phyloP scores from a whole-genome alignment of 2,797 vertebrate species.

The Cynopterus sphinx region DNA sequence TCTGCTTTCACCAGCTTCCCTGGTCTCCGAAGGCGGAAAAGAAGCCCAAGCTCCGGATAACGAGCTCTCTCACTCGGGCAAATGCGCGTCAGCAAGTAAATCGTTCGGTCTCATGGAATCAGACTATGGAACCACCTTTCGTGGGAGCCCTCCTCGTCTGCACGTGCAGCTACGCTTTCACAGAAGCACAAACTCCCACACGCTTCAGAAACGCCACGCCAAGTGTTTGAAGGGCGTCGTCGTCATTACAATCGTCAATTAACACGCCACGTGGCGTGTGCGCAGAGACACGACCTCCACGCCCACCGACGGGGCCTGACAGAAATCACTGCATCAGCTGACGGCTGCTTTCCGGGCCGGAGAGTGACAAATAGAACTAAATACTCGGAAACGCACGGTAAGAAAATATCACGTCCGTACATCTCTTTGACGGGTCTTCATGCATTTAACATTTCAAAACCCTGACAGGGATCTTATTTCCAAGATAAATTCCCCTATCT shows the following conservation, averaged over 20 bases:
- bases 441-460: constrained; percentile 90
- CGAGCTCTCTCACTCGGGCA: not conserved
- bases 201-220: not conserved
- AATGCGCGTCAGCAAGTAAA: constrained; percentile 28
- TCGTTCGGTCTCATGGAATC: not conserved
- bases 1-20: not conserved
- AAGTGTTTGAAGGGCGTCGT: not conserved
- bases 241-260: constrained; percentile 43
- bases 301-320: constrained; percentile 60
- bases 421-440: constrained; percentile 89
- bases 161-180: too few species aligned
- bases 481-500: constrained; percentile 90
- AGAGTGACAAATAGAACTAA: constrained; percentile 90
- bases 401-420: constrained; percentile 92
- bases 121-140: not conserved
- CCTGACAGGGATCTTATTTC: constrained; percentile 93
- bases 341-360: constrained; percentile 83
- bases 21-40: not conserved
- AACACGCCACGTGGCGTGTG: too few species aligned
- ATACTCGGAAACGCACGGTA: constrained; percentile 91
- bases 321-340: constrained; percentile 84
- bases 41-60: not conserved
- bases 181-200: too few species aligned
- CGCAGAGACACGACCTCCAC: not conserved
- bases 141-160: too few species aligned